Evolutionary conservation across 2,113 vertebrate species (phyloP).

Genomic region (Zingel zingel): DNA sequence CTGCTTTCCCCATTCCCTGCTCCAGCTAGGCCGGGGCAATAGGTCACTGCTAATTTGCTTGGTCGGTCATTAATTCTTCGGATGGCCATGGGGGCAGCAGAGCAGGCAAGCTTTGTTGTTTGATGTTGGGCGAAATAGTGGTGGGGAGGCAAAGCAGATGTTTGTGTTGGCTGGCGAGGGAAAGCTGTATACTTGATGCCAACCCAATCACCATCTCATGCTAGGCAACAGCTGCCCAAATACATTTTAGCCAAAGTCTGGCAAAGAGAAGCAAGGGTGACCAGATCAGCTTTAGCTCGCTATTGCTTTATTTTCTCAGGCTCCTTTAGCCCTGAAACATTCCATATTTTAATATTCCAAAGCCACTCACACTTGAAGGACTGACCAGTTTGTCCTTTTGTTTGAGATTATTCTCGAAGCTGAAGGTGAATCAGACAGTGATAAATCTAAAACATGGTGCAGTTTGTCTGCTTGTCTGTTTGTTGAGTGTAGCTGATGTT

Average conservation of each 20-base stretch:
- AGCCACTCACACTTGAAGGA: neutral
- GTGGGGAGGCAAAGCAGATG: constrained; percentile 81
- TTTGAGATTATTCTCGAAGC: constrained; percentile 19
- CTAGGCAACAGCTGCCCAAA: constrained; percentile 83
- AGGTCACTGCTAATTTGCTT: constrained; percentile 73
- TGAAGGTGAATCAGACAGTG: constrained; percentile 55
- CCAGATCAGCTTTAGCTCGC: constrained; percentile 44
- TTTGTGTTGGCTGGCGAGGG: constrained; percentile 78
- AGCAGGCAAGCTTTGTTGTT: constrained; percentile 68
- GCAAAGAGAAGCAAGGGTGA: constrained; percentile 53
- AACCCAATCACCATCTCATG: constrained; percentile 75
- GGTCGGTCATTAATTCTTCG: constrained; percentile 78
- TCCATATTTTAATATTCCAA: neutral
- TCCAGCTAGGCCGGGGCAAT: constrained; percentile 64
- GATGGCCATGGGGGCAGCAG: constrained; percentile 62
- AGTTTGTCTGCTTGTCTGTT: constrained; percentile 34
- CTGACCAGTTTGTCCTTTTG: constrained; percentile 7
- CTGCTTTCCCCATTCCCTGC: constrained; percentile 39
- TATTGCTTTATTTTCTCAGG: constrained; percentile 22
- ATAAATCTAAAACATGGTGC: constrained; percentile 44
- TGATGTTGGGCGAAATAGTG: constrained; percentile 64
- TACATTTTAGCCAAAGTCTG: constrained; percentile 66
- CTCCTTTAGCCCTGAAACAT: constrained; percentile 3
- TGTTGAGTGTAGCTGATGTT: constrained; percentile 26
- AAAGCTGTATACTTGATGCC: constrained; percentile 62